Conservation (phyloP, 2,113 vertebrate genomes). For the Pedionomus torquatus region DNA sequence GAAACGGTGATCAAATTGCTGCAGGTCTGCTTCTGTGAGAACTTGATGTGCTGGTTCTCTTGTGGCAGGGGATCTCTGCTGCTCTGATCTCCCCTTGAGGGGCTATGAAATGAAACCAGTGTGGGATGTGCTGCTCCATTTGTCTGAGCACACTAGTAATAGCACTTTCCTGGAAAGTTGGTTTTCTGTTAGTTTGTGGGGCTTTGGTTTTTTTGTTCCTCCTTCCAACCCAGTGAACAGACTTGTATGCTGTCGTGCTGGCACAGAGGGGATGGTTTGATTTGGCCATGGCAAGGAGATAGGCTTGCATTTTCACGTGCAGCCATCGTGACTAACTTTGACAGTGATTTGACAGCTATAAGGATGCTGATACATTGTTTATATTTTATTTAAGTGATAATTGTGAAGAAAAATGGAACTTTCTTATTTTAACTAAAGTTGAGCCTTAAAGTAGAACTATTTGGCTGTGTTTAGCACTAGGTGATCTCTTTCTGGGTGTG, state of each 20-base stretch:
- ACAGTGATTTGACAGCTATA: neutral
- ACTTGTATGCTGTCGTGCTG: neutral
- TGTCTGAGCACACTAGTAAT: constrained; percentile 48
- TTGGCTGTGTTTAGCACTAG: neutral
- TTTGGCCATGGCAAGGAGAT: neutral
- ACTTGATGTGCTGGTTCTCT: constrained; percentile 72
- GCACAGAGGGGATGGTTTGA: neutral
- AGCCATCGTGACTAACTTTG: neutral
- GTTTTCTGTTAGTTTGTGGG: neutral
- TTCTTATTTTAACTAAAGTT: neutral
- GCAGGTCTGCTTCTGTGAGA: constrained; percentile 24
- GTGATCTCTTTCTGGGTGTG: neutral
- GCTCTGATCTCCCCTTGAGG: neutral
- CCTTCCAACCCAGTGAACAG: neutral
- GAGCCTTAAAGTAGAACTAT: neutral
- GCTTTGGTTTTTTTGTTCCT: neutral
- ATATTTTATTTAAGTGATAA: neutral
- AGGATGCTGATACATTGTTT: neutral
- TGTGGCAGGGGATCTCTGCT: neutral
- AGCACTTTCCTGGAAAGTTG: neutral
- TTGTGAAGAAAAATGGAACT: neutral
- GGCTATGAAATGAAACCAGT: constrained; percentile 69
- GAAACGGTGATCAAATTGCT: neutral
- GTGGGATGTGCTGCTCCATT: constrained; percentile 53
- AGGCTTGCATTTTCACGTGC: neutral